Base-by-base conservation (phyloP, 2,797 vertebrate species). In the Pempheris klunzingeri region DNA sequence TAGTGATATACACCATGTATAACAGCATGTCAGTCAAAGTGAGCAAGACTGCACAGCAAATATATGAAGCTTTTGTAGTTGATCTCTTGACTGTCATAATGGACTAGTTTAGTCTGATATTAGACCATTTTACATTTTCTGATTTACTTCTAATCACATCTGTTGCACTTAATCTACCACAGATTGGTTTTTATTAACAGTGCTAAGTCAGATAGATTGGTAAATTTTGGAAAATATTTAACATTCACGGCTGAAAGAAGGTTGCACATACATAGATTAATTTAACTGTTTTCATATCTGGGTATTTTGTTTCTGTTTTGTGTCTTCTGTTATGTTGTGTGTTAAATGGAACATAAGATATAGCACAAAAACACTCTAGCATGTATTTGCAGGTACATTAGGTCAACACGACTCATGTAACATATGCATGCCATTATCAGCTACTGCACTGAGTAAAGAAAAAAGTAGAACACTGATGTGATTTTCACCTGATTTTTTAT, bases 41-140 rank as follows among this genome's bases (percentile, higher is more conserved):
- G 13, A 53, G 26, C 2, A 34, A 60, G 18, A 24, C 26, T 41
- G 49, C 22, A 43, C 9, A 24, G 15, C 20, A 62, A 14, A 18
- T n/a, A n/a, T n/a, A n/a, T n/a, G n/a, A n/a, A n/a, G n/a, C n/a
- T n/a, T n/a, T n/a, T n/a, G n/a, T n/a, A n/a, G n/a, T n/a, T n/a
- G n/a, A n/a, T n/a, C n/a, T 38, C 20, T 18, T 59, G 5, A 38
- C 38, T 49, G 43, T 49, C 43, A 34, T 30, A 63, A 41, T 12
- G 26, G 13, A 44, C 34, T 12, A 9, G 13, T 52, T 64, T 18
- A 36, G 8, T 60, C 22, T 44, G 12, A 49, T 65, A 13, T 57
- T 24, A 62, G 63, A 57, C 36, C 8, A 54, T 69, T 75, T 62
- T 5, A n/a, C 7, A 54, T 36, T 24, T 46, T 60, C 3, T 1